Conservation (phyloP, 2,888 invertebrate species). For the Apamea monoglypha region DNA sequence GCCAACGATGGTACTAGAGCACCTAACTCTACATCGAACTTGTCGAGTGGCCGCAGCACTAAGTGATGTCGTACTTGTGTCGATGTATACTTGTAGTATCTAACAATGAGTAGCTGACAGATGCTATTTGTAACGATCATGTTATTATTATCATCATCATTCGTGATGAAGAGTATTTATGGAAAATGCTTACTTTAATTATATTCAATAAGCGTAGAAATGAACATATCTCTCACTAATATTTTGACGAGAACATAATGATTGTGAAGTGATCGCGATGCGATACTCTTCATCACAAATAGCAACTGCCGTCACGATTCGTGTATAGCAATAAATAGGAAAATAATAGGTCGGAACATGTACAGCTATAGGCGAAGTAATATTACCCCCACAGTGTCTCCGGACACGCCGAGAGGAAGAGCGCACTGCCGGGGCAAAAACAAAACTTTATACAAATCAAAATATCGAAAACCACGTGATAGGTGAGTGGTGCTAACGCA, state of each 20-base stretch:
- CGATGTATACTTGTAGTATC: not conserved
- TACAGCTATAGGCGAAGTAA: constrained; percentile 47
- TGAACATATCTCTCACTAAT: not conserved
- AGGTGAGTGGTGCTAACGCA: not conserved
- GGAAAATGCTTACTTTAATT: not conserved
- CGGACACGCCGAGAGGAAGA: constrained; percentile 83
- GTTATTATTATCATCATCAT: no score
- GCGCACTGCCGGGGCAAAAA: constrained; percentile 78
- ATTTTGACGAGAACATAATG: not conserved
- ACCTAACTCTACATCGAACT: constrained; percentile 1
- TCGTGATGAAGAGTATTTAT: constrained; percentile 32
- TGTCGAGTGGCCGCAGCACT: not conserved
- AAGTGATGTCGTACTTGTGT: not conserved
- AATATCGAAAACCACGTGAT: constrained; percentile 1
- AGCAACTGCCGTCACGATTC: constrained; percentile 7
- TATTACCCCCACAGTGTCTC: constrained; percentile 82
- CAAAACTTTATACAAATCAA: constrained; percentile 61
- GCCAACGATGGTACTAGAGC: constrained; percentile 25
- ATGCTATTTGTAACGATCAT: constrained; percentile 12
- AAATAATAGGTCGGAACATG: constrained; percentile 31
- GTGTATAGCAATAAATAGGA: constrained; percentile 48
- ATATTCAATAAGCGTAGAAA: not conserved
- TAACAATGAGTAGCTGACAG: not conserved
- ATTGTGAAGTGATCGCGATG: not conserved
- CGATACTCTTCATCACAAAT: constrained; percentile 48